Evolutionary conservation across 2,113 vertebrate genomes (phyloP).

Genomic region (Macaca mulatta): DNA sequence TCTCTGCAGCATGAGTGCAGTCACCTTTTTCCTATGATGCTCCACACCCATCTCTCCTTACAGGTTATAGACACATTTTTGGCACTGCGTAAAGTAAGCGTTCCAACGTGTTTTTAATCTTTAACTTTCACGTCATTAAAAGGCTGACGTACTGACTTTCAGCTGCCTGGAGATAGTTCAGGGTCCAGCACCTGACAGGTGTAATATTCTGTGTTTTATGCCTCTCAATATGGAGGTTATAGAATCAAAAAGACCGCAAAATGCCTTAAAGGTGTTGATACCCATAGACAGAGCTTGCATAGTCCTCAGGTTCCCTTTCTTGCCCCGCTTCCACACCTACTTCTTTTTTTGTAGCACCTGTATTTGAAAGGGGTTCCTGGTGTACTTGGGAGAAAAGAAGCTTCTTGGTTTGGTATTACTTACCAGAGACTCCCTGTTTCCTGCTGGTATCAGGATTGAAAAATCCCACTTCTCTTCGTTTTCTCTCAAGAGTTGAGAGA

Average conservation of each 20-base stretch:
- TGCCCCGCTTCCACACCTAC: constrained; percentile 13
- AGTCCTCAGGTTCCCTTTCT: background rate
- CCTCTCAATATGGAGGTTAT: constrained; percentile 41
- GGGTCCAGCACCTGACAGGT: constrained; percentile 60
- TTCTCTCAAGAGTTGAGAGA: background rate
- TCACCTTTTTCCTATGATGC: constrained; percentile 77
- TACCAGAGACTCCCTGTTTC: background rate
- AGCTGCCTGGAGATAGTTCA: constrained; percentile 83
- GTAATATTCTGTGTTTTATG: constrained; percentile 64
- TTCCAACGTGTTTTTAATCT: constrained; percentile 91
- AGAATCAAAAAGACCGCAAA: constrained; percentile 35
- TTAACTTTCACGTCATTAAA: constrained; percentile 83
- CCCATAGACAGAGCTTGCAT: background rate
- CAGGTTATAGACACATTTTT: constrained; percentile 90
- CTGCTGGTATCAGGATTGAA: background rate
- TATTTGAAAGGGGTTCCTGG: background rate
- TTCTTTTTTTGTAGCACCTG: background rate
- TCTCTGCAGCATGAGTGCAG: constrained; percentile 49
- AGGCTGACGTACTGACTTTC: constrained; percentile 86
- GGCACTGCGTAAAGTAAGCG: constrained; percentile 87
- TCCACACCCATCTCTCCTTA: constrained; percentile 84
- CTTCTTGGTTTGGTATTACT: background rate
- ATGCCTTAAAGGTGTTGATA: constrained; percentile 43
- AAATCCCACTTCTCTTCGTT: constrained; percentile 1
- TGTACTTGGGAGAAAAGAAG: background rate